phyloP scores from a whole-genome alignment of 1,140 invertebrate species.

The Drosophila bocqueti region DNA sequence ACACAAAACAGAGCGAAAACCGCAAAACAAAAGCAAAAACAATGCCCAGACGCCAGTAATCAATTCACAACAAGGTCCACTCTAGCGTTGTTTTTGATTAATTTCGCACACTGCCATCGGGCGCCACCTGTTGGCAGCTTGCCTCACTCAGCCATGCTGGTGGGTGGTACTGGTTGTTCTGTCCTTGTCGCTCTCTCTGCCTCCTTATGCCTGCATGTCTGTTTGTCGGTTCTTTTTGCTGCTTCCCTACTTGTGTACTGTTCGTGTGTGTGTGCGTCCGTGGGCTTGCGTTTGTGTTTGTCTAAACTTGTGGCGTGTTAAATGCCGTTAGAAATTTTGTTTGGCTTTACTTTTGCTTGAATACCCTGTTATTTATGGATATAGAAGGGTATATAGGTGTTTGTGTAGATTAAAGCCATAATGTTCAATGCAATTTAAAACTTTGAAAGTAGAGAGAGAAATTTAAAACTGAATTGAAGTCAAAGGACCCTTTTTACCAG shows the following conservation, averaged over 20 bases:
- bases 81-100: slow-evolving; percentile 32
- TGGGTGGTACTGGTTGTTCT: not conserved
- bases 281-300: slow-evolving; percentile 31
- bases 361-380: not conserved
- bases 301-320: slow-evolving; percentile 54
- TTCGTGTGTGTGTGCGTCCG: slow-evolving; percentile 1
- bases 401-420: no score
- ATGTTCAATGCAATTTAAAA: not conserved
- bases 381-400: not conserved
- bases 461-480: not conserved
- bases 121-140: slow-evolving; percentile 74
- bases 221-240: slow-evolving; percentile 18
- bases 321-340: slow-evolving; percentile 51
- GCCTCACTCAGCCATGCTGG: slow-evolving; percentile 25
- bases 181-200: slow-evolving; percentile 10
- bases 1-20: slow-evolving; percentile 16
- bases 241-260: slow-evolving; percentile 27
- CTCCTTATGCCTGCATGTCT: not conserved
- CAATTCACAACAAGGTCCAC: slow-evolving; percentile 37
- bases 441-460: not conserved
- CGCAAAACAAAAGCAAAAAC: slow-evolving; percentile 22
- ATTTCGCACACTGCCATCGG: slow-evolving; percentile 54
- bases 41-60: slow-evolving; percentile 9
- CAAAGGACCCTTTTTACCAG: no score
- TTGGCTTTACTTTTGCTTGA: slow-evolving; percentile 36